Evolutionary conservation across 2,888 invertebrate genomes (phyloP), one percentile per base, ranked within the genome.

Genomic region (Acleris laterana): DNA sequence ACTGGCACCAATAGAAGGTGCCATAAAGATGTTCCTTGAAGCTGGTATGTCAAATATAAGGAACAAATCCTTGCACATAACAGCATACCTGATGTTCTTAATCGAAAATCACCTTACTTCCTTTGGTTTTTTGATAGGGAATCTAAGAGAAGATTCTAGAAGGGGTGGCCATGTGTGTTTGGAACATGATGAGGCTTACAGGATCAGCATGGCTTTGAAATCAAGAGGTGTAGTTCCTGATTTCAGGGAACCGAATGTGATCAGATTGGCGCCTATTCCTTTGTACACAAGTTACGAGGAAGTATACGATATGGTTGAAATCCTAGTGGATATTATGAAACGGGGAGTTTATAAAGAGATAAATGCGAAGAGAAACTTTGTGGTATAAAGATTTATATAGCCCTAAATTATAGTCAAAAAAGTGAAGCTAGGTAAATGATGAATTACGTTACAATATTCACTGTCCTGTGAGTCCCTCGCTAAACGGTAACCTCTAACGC

Each of bases 101-200:
- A 77, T 88, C 3, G 90, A 90, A 51, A 78, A 71, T 11, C 86
- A 83, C 64, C 73, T 90, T 4, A 16, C 52, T 0, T 20, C 74
- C 4, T 80, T 82, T 46, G 89, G 88, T 0, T 90, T 90, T 71
- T 66, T 70, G 16, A 75, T 91, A 46, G 90, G 89, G 0, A 90
- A 87, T 63, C 70, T 76, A 3, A 79, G 76, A 57, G 87, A 88
- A 2, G 86, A 90, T 53, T 68, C 66, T 1, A 80, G 72, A 49
- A 79, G 90, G 60, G 90, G 90, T 0, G 90, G 91, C 0, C 91
- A 91, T 55, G 82, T 90, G 0, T 88, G 89, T 48, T 74, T 85
- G 11, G 84, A 87, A 44, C 90, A 91, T 50, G 82, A 81, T 1
- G 89, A 90, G 22, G 89, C 77, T 0, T 88, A 88, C 17, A 83